Evolutionary conservation across 2,888 invertebrate genomes (phyloP).

Genomic region (Apamea sordens): DNA sequence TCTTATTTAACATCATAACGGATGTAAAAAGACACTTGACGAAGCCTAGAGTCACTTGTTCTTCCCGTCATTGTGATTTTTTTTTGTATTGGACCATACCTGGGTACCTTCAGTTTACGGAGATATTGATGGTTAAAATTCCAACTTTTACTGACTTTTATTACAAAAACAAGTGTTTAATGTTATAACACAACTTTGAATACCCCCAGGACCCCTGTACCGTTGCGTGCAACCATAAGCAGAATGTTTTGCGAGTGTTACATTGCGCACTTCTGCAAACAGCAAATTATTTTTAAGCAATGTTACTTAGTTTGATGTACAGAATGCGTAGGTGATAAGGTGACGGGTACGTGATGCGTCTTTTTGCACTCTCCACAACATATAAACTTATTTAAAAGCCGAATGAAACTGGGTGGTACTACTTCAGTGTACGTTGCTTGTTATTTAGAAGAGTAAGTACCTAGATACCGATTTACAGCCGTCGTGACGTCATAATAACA

Average conservation of each 20-base stretch:
- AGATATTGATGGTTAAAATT: neutral
- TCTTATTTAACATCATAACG: no score
- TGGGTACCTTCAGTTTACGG: neutral
- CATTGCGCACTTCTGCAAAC: no score
- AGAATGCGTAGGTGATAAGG: no score
- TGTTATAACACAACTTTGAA: neutral
- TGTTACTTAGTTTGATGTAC: neutral
- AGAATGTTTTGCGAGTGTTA: no score
- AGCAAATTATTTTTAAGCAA: neutral
- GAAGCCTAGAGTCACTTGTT: no score
- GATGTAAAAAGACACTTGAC: no score
- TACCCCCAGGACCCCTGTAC: no score
- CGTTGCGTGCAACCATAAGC: no score
- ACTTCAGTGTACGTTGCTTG: neutral
- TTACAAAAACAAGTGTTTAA: neutral
- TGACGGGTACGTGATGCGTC: no score
- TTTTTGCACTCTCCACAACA: neutral
- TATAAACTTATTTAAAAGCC: neutral
- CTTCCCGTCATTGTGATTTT: no score
- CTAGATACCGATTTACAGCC: neutral
- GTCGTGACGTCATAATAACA: neutral
- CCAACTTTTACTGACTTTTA: neutral
- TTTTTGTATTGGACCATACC: neutral
- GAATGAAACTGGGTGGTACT: neutral
- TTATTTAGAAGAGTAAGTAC: neutral